Conservation (phyloP, 2,888 invertebrate genomes). For the Dromius quadrimaculatus region DNA sequence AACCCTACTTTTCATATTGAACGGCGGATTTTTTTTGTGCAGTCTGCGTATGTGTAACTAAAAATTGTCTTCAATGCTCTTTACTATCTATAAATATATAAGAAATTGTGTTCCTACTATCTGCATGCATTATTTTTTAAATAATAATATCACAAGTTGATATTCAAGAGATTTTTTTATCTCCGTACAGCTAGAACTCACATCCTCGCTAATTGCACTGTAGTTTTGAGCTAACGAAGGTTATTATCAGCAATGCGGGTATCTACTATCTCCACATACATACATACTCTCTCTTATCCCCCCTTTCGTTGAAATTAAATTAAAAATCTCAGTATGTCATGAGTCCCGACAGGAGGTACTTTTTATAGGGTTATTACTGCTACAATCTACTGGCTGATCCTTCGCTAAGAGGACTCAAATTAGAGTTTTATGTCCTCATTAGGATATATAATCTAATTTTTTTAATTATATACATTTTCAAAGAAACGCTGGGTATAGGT, state of each 20-base stretch:
- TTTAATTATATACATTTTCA: neutral
- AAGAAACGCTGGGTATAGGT: neutral
- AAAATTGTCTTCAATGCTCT: too few species aligned
- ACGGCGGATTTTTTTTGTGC: too few species aligned
- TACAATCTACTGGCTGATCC: neutral
- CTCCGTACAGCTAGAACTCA: too few species aligned
- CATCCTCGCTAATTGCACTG: slow-evolving; percentile 23
- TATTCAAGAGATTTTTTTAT: too few species aligned
- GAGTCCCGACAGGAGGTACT: neutral
- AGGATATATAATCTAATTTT: slow-evolving; percentile 24
- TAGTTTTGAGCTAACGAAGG: slow-evolving; percentile 38
- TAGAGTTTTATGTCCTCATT: slow-evolving; percentile 26
- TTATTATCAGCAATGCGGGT: slow-evolving; percentile 34
- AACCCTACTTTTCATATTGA: too few species aligned
- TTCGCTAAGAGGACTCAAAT: slow-evolving; percentile 1
- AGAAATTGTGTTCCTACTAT: too few species aligned
- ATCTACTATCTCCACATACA: slow-evolving; percentile 6
- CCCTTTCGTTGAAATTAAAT: slow-evolving; percentile 31
- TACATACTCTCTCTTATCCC: neutral
- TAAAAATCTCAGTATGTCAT: slow-evolving; percentile 41
- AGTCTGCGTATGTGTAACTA: too few species aligned
- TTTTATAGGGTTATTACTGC: slow-evolving; percentile 5
- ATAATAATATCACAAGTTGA: too few species aligned
- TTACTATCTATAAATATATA: too few species aligned
- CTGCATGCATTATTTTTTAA: too few species aligned